Base-by-base conservation (phyloP, 1,140 invertebrate genomes). In the Pseudomyrmex pallidus region DNA sequence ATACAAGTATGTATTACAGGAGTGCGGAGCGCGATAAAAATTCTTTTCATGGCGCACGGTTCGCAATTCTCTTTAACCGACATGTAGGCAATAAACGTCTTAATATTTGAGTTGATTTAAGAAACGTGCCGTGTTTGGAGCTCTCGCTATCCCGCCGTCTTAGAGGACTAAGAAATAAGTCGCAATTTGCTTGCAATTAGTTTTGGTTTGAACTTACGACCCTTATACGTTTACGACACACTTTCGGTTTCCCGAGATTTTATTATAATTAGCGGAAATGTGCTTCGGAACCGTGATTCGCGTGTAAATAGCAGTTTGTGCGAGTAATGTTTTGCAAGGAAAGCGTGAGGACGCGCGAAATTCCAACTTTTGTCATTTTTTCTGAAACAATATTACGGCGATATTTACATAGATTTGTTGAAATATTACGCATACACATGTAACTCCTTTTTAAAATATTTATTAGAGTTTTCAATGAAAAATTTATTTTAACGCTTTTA, bases 251-350 rank as follows among this genome's bases (percentile, higher is more conserved):
- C 35, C 52, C 13, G 35, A 52, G 54, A 78, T 70, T 78, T 78
- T 17, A 70, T 78, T 78, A 70, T 78, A 78, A 78, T 70, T 78
- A 66, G 20, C 44, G 20, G 56, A 63, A 76, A 76, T 76, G 25
- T 76, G 25, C 15, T 63, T 76, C n/a, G 48, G 13, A 35, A 35
- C 12, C 64, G 35, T 68, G 64, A 68, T 22, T 78, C 52, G 35
- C 64, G 20, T 25, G 54, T 70, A 68, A 78, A 78, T 68, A 66
- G 7, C 25, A 10, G 22, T 12, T 57, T 2, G 9, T 48, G 46
- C 15, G 64, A n/a, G 52, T 66, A 70, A 78, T 78, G 22, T 70
- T 70, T 57, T 5, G 0, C n/a, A n/a, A 13, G 2, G 56, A 25
- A 57, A 10, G 52, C 22, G 25, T 17, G 9, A n/a, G n/a, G n/a